Base-by-base conservation (phyloP, 2,797 vertebrate genomes). In the Enteromius thamalakanensis region DNA sequence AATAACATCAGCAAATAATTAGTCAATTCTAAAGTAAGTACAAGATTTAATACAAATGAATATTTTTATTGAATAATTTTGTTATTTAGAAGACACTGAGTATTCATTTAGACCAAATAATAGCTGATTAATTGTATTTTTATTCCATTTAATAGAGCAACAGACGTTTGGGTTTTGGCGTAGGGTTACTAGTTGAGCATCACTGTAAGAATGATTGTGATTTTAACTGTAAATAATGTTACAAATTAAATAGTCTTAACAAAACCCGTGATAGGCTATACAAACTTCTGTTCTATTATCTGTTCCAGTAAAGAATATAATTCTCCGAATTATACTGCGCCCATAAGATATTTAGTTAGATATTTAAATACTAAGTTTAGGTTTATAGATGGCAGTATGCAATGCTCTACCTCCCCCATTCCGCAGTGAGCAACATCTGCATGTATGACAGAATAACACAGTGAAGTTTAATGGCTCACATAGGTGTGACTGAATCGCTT, bases 371-470 rank as follows among this genome's bases (percentile, higher is more conserved):
- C 8, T n/a, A 47, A 21, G 34, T 17, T 3, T 34, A 29, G 19
- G 11, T 3, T 3, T 12, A 47, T 1, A 49, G 42, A 23, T 19
- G 69, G 40, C 29, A 72, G 29, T 4, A 64, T 17, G 40, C 14
- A 26, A 32, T 72, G 23, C 6, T 71, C n/a, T 3, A 23, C 49
- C 37, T 79, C 60, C 49, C 55, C 69, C 60, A 75, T 53, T 29
- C 69, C 42, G 82, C 81, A 84, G 75, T 77, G 29, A 51, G 42
- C 32, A 69, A 12, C 77, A 83, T 87, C 85, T 82, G 68, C 80
- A 80, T 76, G 76, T 68, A 84, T 78, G 90, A 90, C 87, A 90
- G 81, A 85, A 90, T 89, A 90, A 90, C 90, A 72, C 75, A 72
- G 58, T 29, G 8, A 69, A 77, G 49, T 77, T 83, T 64, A 77